Evolutionary conservation across 1,140 invertebrate genomes (phyloP).

Genomic region (Tachypleus tridentatus): DNA sequence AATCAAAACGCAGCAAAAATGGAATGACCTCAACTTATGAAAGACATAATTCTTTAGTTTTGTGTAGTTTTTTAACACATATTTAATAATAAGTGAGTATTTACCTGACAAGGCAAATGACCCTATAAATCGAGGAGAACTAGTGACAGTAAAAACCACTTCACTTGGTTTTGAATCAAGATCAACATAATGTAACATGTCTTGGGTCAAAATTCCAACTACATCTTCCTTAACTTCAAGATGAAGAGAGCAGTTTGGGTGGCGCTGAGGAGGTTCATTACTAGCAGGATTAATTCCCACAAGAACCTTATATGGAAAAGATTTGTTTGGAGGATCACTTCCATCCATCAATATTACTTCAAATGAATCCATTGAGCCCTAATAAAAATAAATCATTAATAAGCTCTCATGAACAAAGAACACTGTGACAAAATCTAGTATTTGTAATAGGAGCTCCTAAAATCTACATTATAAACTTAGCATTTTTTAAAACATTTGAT

Average conservation of each 20-base stretch:
- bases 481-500: too few species aligned
- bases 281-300: slow-evolving; percentile 10
- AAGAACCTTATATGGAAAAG: slow-evolving; percentile 11
- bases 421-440: too few species aligned
- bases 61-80: too few species aligned
- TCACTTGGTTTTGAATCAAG: slow-evolving; percentile 12
- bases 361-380: slow-evolving; percentile 12
- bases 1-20: too few species aligned
- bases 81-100: not conserved
- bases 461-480: too few species aligned
- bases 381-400: too few species aligned
- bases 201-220: slow-evolving; percentile 10
- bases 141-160: slow-evolving; percentile 13
- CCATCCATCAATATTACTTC: slow-evolving; percentile 12
- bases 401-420: too few species aligned
- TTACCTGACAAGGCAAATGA: slow-evolving; percentile 17
- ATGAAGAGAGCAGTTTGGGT: slow-evolving; percentile 12
- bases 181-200: slow-evolving; percentile 16
- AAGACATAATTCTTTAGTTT: too few species aligned
- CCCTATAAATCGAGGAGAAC: slow-evolving; percentile 14
- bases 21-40: too few species aligned
- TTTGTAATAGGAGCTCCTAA: too few species aligned
- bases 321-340: slow-evolving; percentile 14
- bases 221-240: slow-evolving; percentile 11
- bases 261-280: slow-evolving; percentile 16